Evolutionary conservation across 2,888 invertebrate species (phyloP).

Genomic region (Melieria omissa): DNA sequence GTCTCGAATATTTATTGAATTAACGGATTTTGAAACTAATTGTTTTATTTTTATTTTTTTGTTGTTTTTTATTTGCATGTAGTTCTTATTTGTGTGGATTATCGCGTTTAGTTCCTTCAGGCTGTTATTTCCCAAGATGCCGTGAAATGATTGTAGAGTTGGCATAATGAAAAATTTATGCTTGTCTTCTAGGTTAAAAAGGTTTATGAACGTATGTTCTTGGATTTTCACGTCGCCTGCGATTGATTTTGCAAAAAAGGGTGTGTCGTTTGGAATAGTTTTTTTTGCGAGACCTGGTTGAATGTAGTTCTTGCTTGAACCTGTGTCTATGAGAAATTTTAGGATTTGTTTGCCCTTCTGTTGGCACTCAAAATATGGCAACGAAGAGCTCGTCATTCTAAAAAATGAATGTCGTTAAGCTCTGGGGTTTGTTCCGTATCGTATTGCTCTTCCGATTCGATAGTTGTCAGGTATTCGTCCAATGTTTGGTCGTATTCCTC

Average conservation of each 20-base stretch:
- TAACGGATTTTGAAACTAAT: slow-evolving; percentile 16
- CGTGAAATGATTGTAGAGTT: slow-evolving; percentile 27
- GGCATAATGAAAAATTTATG: slow-evolving; percentile 35
- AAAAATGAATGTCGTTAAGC: slow-evolving; percentile 27
- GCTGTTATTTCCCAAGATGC: slow-evolving; percentile 35
- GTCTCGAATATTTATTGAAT: slow-evolving; percentile 17
- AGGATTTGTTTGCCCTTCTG: slow-evolving; percentile 17
- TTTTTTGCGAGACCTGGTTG: too few species aligned
- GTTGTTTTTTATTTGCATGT: slow-evolving; percentile 30
- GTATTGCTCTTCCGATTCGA: too few species aligned
- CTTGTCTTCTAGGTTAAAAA: slow-evolving; percentile 19
- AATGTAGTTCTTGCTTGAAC: slow-evolving; percentile 12
- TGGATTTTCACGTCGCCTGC: slow-evolving; percentile 32
- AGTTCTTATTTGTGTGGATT: slow-evolving; percentile 36
- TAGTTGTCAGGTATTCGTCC: not conserved
- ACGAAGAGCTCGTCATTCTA: slow-evolving; percentile 31
- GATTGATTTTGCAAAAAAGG: slow-evolving; percentile 35
- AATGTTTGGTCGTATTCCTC: slow-evolving; percentile 7
- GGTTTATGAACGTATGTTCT: slow-evolving; percentile 27
- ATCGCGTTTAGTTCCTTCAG: slow-evolving; percentile 33
- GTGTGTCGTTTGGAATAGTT: too few species aligned
- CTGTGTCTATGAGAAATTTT: too few species aligned
- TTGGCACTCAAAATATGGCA: slow-evolving; percentile 29
- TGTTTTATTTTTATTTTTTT: slow-evolving; percentile 18
- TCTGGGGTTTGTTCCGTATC: too few species aligned